These are phyloP conservation scores for Callitettix versicolor DNA, from an alignment of 1,140 invertebrate species.

Conservation along the genomic window DNA sequence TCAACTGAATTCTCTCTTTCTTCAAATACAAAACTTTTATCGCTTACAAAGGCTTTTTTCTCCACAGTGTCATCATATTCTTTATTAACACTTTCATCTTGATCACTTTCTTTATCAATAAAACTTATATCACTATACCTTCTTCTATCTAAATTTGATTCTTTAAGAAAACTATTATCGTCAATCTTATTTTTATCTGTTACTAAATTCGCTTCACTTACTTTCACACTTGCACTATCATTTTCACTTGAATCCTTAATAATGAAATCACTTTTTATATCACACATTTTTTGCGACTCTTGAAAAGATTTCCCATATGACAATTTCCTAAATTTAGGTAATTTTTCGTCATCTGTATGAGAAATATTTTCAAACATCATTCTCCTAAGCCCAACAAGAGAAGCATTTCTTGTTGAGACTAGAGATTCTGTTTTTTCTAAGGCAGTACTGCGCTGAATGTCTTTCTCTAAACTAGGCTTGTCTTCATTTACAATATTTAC, in stretches of 20 bases:
- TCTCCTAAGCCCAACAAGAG: slow-evolving; percentile 17
- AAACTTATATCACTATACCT: slow-evolving; percentile 8
- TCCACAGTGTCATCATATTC: background rate
- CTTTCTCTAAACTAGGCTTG: no score
- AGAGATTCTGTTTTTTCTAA: background rate
- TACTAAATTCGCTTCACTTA: slow-evolving; percentile 5
- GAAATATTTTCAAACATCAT: slow-evolving; percentile 20
- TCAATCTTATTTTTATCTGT: background rate
- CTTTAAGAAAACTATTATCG: no score
- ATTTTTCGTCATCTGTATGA: slow-evolving; percentile 22
- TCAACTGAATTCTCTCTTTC: slow-evolving; percentile 25
- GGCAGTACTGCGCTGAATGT: no score
- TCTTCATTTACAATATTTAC: no score
- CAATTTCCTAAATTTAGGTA: slow-evolving; percentile 1
- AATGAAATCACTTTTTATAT: background rate
- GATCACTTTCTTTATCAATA: background rate
- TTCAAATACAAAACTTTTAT: background rate
- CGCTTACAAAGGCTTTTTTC: background rate
- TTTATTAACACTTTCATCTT: background rate
- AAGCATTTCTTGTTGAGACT: slow-evolving; percentile 2
- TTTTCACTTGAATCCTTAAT: background rate
- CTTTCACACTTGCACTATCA: background rate
- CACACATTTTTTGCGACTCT: background rate
- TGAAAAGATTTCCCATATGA: background rate
- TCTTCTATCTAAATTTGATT: no score